These are phyloP conservation scores for Caenorhabditis imperialis DNA, from an alignment of 2,888 invertebrate genomes.

Conservation along the genomic window DNA sequence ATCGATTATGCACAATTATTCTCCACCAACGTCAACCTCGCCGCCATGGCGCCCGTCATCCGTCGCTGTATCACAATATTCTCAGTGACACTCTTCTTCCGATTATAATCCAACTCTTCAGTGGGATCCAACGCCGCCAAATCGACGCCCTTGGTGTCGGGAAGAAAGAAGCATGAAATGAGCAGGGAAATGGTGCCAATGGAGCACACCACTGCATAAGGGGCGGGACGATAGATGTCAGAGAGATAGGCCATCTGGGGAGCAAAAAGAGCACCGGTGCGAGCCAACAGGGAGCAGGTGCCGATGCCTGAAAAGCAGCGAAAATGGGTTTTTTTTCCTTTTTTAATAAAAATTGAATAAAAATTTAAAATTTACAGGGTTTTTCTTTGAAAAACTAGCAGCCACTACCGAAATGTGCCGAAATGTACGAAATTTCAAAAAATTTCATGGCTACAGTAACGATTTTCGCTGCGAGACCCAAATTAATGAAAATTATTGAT, in stretches of 20 bases:
- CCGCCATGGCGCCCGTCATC: not conserved
- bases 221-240: conserved; percentile 50
- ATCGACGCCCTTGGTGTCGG: conserved; percentile 57
- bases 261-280: conserved; percentile 73
- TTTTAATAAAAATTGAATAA: too few species aligned
- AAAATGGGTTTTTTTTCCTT: too few species aligned
- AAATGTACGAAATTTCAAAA: too few species aligned
- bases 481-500: too few species aligned
- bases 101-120: conserved; percentile 22
- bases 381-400: too few species aligned
- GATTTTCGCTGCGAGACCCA: too few species aligned
- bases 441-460: too few species aligned
- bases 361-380: too few species aligned
- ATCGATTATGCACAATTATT: conserved; percentile 5
- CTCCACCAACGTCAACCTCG: not conserved
- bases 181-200: conserved; percentile 52
- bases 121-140: conserved; percentile 35
- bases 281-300: conserved; percentile 71
- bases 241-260: conserved; percentile 70
- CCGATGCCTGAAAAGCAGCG: conserved; percentile 55
- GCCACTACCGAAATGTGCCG: too few species aligned
- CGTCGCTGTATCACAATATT: conserved; percentile 7
- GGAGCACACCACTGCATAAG: conserved; percentile 59
- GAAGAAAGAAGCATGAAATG: conserved; percentile 55
- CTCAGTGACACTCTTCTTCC: conserved; percentile 6